These are phyloP conservation scores for Echinometra lucunter DNA, from an alignment of 53 echinoderm and acorn worm genomes.

Conservation along the genomic window DNA sequence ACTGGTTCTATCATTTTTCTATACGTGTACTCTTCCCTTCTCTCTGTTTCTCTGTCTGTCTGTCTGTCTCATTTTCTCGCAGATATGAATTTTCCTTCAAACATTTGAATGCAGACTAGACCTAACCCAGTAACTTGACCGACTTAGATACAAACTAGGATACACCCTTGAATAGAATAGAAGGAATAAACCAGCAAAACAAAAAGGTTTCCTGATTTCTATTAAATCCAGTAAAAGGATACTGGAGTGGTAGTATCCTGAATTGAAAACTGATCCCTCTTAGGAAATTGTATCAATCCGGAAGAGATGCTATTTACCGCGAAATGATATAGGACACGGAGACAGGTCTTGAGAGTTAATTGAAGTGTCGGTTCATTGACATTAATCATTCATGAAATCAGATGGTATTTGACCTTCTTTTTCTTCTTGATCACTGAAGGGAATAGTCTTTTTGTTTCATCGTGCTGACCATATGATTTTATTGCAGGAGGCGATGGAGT, in stretches of 20 bases:
- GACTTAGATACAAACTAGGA: not conserved
- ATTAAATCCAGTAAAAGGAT: not conserved
- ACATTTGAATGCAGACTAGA: not conserved
- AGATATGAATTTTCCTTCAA: too few relatives aligned
- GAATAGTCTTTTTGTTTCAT: not conserved
- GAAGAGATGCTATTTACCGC: conserved; percentile 11
- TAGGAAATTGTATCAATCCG: conserved; percentile 2
- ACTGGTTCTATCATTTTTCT: not conserved
- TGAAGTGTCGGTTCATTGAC: not conserved
- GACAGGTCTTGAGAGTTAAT: too few relatives aligned
- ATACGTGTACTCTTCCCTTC: too few relatives aligned
- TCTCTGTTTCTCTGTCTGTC: conserved; percentile 14
- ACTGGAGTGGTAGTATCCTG: not conserved
- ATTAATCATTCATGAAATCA: not conserved
- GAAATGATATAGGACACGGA: not conserved
- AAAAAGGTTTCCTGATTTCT: not conserved
- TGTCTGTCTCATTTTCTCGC: not conserved
- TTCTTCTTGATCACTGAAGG: not conserved
- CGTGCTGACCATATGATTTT: not conserved
- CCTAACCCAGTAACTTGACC: not conserved
- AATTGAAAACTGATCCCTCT: not conserved
- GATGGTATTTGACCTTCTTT: not conserved
- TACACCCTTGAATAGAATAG: not conserved
- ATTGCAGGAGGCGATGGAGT: not conserved
- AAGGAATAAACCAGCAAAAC: too few relatives aligned